Conservation (phyloP, 2,888 invertebrate species). For the Ormyrus thymus region DNA sequence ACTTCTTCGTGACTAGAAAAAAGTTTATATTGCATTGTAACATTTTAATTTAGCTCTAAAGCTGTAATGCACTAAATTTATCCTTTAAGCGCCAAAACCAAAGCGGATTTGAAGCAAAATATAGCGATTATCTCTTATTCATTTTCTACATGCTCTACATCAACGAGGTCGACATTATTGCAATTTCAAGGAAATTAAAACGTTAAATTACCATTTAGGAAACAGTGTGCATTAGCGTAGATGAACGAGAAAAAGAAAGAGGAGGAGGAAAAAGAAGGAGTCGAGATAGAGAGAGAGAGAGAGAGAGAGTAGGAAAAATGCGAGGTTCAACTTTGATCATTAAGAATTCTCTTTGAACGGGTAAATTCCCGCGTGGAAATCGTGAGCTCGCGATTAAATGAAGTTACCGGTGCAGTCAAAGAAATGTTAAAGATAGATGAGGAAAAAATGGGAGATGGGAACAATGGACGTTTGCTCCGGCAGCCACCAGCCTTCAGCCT, state of each 20-base stretch:
- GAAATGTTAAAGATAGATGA: constrained; percentile 48
- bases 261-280: constrained; percentile 35
- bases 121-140: too few relatives aligned
- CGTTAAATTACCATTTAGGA: constrained; percentile 47
- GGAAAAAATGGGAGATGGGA: constrained; percentile 30
- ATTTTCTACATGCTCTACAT: too few relatives aligned
- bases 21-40: too few relatives aligned
- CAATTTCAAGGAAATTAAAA: too few relatives aligned
- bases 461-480: constrained; percentile 44
- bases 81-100: too few relatives aligned
- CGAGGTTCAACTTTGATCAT: constrained; percentile 55
- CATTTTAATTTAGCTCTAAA: too few relatives aligned
- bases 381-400: constrained; percentile 52
- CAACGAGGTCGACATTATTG: too few relatives aligned
- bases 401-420: constrained; percentile 54
- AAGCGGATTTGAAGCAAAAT: too few relatives aligned
- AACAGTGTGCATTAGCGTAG: background rate
- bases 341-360: constrained; percentile 56
- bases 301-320: constrained; percentile 40
- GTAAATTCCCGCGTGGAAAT: constrained; percentile 46
- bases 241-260: constrained; percentile 36
- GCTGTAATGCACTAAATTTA: too few relatives aligned
- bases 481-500: background rate
- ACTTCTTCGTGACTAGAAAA: too few relatives aligned
- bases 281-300: constrained; percentile 3